phyloP scores from a whole-genome alignment of 2,797 vertebrate species.

The Cynopterus sphinx region DNA sequence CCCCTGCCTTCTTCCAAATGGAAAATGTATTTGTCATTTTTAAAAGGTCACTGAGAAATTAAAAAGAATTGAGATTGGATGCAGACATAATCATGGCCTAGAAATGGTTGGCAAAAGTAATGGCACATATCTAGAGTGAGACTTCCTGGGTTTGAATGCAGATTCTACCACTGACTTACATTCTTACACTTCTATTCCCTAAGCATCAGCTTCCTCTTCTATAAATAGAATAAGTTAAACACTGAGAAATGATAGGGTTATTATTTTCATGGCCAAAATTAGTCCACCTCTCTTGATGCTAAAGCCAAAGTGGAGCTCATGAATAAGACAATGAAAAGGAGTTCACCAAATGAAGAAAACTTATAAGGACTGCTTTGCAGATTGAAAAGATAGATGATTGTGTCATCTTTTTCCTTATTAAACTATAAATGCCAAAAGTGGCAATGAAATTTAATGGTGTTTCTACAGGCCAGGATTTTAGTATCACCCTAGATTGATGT shows the following conservation, averaged over 20 bases:
- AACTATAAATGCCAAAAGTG: neutral
- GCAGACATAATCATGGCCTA: neutral
- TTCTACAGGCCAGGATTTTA: neutral
- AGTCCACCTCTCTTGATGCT: neutral
- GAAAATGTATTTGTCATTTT: neutral
- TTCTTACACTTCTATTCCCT: neutral
- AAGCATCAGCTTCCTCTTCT: neutral
- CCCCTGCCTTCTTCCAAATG: neutral
- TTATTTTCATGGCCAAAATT: neutral
- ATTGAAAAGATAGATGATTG: neutral
- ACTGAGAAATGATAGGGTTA: neutral
- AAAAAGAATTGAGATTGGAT: neutral
- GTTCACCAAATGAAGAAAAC: neutral
- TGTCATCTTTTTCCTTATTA: neutral
- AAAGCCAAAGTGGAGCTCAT: neutral
- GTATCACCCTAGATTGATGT: neutral
- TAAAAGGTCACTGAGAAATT: neutral
- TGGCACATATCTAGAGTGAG: neutral
- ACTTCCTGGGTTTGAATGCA: neutral
- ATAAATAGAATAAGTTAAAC: neutral
- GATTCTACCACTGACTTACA: neutral
- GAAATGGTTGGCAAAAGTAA: neutral
- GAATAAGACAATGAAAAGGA: neutral
- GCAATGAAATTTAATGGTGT: neutral
- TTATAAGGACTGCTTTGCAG: neutral